Conservation (phyloP, 2,797 vertebrate species). For the Ispidina lecontei region DNA sequence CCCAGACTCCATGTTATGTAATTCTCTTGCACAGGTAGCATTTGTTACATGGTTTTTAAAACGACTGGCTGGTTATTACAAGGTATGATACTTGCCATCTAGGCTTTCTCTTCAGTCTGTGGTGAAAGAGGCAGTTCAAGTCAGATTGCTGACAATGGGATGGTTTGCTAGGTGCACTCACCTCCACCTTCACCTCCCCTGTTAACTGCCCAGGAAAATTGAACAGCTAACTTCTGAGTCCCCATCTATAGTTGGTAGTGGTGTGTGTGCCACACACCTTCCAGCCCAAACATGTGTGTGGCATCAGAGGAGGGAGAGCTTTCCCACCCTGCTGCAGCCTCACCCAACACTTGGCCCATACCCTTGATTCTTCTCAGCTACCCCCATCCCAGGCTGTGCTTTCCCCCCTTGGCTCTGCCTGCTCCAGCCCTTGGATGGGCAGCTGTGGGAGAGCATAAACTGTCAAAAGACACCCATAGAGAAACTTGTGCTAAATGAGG, state of each 20-base stretch:
- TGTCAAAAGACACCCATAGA: background rate
- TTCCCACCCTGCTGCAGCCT: background rate
- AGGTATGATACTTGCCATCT: background rate
- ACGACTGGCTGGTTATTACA: background rate
- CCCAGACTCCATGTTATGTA: background rate
- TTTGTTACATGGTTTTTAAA: background rate
- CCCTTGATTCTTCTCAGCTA: background rate
- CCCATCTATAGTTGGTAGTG: background rate
- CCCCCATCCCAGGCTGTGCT: background rate
- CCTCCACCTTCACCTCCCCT: background rate
- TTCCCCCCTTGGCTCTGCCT: accelerated
- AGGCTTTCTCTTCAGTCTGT: background rate
- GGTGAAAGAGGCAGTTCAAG: background rate
- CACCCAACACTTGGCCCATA: background rate
- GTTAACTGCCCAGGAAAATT: background rate
- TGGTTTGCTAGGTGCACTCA: background rate
- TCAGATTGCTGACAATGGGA: accelerated
- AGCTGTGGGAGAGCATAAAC: background rate
- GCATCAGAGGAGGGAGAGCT: background rate
- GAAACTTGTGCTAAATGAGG: background rate
- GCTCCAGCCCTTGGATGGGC: background rate
- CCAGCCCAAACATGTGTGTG: background rate
- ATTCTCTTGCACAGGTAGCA: background rate
- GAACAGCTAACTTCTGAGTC: background rate
- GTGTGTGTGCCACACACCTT: background rate